Base-by-base conservation (phyloP, 23 tunicate species). In the Aplidium turbinatum region DNA sequence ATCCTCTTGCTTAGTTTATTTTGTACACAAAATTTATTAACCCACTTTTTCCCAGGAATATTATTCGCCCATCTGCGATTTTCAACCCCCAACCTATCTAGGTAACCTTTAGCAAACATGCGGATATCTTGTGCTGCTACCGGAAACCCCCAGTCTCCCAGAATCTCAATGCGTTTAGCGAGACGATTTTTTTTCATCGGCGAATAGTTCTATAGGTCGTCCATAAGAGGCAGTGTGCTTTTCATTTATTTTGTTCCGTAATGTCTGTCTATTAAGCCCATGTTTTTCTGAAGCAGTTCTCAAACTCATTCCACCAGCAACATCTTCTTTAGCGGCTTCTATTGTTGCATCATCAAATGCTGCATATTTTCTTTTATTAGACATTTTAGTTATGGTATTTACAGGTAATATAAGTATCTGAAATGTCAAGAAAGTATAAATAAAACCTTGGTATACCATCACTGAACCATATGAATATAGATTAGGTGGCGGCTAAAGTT, bases 81-180 rank as follows among this genome's bases (percentile, higher is more conserved):
- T 54, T 54, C 24, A 16, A n/a, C 22, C 22, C 22, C 60, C 4
- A 13, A 6, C 21, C 23, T 54, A 54, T 54, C 60, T 5, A 54
- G 22, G 21, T 11, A 54, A n/a, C n/a, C n/a, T n/a, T 54, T 54
- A 22, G 21, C 19, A 25, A 54, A 54, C 60, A 54, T 54, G 6
- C 22, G 60, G 4, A 54, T 54, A n/a, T n/a, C 60, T n/a, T 11
- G 60, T 54, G 60, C 60, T 5, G 21, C 23, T n/a, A 54, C 22
- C 4, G 60, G 60, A n/a, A 54, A 54, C 21, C 60, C 60, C 60
- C 60, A 54, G 4, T n/a, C 22, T n/a, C 60, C 19, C 60, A n/a
- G 21, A 11, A n/a, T 25, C 21, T 54, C 4, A 25, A 13, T 54
- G 22, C 23, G 19, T n/a, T n/a, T 25, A 54, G 22, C 60, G 4